Evolutionary conservation across 2,888 invertebrate species (phyloP).

Genomic region (Diadegma fenestrale): DNA sequence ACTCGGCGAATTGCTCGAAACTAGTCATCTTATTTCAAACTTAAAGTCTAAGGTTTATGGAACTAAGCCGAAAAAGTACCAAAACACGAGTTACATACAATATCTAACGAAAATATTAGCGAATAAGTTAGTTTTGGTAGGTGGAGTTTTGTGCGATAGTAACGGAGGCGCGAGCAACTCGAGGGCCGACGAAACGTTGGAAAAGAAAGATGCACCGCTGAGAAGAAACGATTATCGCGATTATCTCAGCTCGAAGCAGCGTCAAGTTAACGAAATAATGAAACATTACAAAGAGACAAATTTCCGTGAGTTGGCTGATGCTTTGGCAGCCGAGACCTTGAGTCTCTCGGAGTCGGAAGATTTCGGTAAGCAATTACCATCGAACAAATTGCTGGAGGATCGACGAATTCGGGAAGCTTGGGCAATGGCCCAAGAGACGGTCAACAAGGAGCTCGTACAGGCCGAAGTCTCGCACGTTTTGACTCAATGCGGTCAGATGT

Average conservation of each 20-base stretch:
- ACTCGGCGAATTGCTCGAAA: slow-evolving; percentile 89
- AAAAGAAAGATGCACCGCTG: slow-evolving; percentile 58
- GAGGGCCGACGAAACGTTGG: slow-evolving; percentile 31
- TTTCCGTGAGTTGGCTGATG: slow-evolving; percentile 89
- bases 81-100: slow-evolving; percentile 86
- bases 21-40: slow-evolving; percentile 91
- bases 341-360: slow-evolving; percentile 84
- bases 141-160: slow-evolving; percentile 53
- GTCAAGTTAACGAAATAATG: slow-evolving; percentile 88
- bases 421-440: slow-evolving; percentile 91
- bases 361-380: slow-evolving; percentile 81
- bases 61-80: slow-evolving; percentile 83
- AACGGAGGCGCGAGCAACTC: slow-evolving; percentile 60
- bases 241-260: slow-evolving; percentile 86
- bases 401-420: slow-evolving; percentile 91
- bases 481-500: slow-evolving; percentile 89
- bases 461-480: slow-evolving; percentile 92
- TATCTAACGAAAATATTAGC: slow-evolving; percentile 92
- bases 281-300: slow-evolving; percentile 89
- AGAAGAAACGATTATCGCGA: slow-evolving; percentile 78
- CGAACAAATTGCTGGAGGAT: slow-evolving; percentile 86
- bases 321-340: slow-evolving; percentile 90
- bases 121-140: slow-evolving; percentile 87
- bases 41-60: slow-evolving; percentile 87
- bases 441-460: slow-evolving; percentile 91